phyloP scores from a whole-genome alignment of 30 jellyfish, hydroid and myxozoan species.

The Aurelia aurita region DNA sequence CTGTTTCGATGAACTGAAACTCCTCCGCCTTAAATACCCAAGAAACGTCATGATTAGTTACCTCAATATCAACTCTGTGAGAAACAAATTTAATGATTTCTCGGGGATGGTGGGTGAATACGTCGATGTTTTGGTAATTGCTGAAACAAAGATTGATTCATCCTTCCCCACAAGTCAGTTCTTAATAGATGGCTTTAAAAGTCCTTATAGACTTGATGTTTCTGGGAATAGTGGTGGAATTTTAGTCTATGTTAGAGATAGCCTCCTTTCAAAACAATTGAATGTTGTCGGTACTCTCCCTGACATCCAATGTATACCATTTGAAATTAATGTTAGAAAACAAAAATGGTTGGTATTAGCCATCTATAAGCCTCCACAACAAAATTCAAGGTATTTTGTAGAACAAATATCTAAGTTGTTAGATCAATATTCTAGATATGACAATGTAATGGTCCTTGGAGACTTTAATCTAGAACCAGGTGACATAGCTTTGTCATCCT shows the following conservation, averaged over 20 bases:
- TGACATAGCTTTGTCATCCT: background rate
- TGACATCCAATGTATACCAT: background rate
- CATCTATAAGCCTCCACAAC: background rate
- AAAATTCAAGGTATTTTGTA: background rate
- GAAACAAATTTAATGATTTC: too few relatives aligned
- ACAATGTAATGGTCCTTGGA: background rate
- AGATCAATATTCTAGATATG: background rate
- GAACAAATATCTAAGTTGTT: background rate
- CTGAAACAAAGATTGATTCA: background rate
- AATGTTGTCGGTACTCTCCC: background rate
- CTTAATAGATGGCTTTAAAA: background rate
- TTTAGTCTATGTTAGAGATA: background rate
- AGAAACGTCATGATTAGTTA: too few relatives aligned
- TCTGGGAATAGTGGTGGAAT: background rate
- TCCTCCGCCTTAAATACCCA: too few relatives aligned
- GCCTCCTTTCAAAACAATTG: background rate
- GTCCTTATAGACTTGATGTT: background rate
- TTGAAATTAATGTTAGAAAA: slow-evolving; percentile 8
- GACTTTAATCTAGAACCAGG: background rate
- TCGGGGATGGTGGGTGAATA: too few relatives aligned
- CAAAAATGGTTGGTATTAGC: background rate
- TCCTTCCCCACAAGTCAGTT: background rate
- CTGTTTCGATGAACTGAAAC: too few relatives aligned
- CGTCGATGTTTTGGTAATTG: too few relatives aligned
- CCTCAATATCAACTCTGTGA: too few relatives aligned